Evolutionary conservation across 2,797 vertebrate species (phyloP).

Genomic region (Momotus momota): DNA sequence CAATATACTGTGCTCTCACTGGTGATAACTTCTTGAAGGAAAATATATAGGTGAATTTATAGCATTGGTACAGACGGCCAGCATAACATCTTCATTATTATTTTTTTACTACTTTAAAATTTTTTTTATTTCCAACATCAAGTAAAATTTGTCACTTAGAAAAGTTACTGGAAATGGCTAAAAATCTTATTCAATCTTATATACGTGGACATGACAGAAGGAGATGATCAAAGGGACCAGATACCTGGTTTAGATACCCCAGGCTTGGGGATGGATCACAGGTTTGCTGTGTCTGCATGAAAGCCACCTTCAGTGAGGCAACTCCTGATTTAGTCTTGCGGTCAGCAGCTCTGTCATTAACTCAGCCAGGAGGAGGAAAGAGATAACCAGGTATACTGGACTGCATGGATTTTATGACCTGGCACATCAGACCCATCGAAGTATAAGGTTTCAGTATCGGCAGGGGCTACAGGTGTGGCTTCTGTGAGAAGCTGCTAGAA

Average conservation of each 20-base stretch:
- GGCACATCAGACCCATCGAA: neutral
- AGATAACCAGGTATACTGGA: no score
- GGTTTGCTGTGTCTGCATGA: fast-evolving
- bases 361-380: neutral
- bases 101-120: neutral
- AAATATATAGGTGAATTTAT: neutral
- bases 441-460: neutral
- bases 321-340: neutral
- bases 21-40: neutral
- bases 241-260: neutral
- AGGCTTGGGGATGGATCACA: neutral
- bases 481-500: neutral
- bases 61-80: neutral
- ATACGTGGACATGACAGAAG: neutral
- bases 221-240: neutral
- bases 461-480: no score
- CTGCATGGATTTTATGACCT: neutral
- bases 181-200: neutral
- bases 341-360: neutral
- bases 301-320: neutral
- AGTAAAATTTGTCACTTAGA: neutral
- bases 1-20: neutral
- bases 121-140: neutral
- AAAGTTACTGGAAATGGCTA: neutral
- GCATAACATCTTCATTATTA: neutral